Evolutionary conservation across 2,888 invertebrate genomes (phyloP), one percentile per base, ranked within the genome.

Genomic region (Sylvicola fuscatus): DNA sequence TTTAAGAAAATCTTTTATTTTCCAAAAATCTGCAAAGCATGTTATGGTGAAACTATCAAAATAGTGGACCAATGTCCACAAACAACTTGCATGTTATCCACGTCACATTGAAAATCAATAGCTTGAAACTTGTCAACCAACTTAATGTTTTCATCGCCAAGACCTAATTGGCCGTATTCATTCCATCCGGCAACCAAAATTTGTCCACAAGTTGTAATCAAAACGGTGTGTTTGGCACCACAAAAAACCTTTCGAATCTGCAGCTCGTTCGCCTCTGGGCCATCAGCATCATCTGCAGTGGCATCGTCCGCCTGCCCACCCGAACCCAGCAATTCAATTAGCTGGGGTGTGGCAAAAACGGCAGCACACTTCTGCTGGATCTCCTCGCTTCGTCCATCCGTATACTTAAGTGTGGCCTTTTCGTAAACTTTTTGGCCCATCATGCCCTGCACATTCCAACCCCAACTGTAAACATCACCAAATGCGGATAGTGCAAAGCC

Each of bases 381-480:
- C 35, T 13, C 38, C 29, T 10, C 27, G 32, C 10, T 2, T 38
- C 32, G 38, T 14, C 33, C 38, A 37, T 27, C 36, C 36, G 13
- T 14, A 7, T 13, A 31, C 13, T 7, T 33, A 8, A 14, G 14
- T 26, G 26, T 26, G 29, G 15, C 16, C 17, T 49, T 50, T 39
- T 60, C 59, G 39, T 60, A 51, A 6, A 52, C 48, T 26, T 56
- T 53, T 21, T 79, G 54, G 6, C 90, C 90, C 12, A 92, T 58
- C 54, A 92, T 87, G 0, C 90, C 89, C 47, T 69, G 70, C 41
- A 78, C 73, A 58, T 92, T 92, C 77, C 82, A 87, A 6, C 92
- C 92, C 90, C 92, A 92, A 2, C 70, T 65, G 51, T 89, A 92
- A 0, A 89, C 49, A 52, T 89, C 89, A 11, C 86, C 87, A 53